Base-by-base conservation (phyloP, 2,797 vertebrate species). In the Peromyscus nudipes region DNA sequence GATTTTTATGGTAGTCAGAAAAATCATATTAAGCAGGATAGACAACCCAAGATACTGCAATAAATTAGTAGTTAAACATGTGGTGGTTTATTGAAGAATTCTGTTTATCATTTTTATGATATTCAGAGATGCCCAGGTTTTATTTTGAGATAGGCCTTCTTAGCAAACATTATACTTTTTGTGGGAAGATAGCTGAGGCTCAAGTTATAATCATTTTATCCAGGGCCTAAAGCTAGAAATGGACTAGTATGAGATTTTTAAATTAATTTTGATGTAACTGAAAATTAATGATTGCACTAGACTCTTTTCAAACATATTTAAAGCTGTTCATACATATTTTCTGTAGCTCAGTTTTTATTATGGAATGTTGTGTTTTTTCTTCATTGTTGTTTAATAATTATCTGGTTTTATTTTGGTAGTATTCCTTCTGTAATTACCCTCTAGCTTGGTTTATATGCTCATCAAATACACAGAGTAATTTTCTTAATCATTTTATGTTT, bases 401-500 rank as follows among this genome's bases (percentile, higher is more conserved):
- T 69, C 21, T 73, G 6, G 27, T 91, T 95, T 82, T 89, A 19
- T 79, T 92, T 80, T 46, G 71, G 9, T 65, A 73, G 25, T 37
- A 27, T 64, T 83, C n/a, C 95, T 91, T 75, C 7, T 62, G 4
- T 29, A 79, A 65, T 91, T 92, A 14, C 4, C 37, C 71, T 67
- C 67, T 90, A 89, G n/a, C 31, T 87, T 83, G 4, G 0, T 60
- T 69, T 89, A 65, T 55, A 71, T 62, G 4, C 94, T 9, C 27
- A 55, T 65, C 64, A 89, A 71, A 95, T 71, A 49, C 23, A 9
- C 46, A 71, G 25, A 82, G 5, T 87, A 34, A 69, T 91, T 92
- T 92, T 97, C 37, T 81, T 75, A 84, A 49, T 97, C 96, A 94
- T 95, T 96, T 95, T 96, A 19, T 93, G 23, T 96, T 96, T 96